phyloP scores from a whole-genome alignment of 1,140 invertebrate species.

The Hirudo medicinalis region DNA sequence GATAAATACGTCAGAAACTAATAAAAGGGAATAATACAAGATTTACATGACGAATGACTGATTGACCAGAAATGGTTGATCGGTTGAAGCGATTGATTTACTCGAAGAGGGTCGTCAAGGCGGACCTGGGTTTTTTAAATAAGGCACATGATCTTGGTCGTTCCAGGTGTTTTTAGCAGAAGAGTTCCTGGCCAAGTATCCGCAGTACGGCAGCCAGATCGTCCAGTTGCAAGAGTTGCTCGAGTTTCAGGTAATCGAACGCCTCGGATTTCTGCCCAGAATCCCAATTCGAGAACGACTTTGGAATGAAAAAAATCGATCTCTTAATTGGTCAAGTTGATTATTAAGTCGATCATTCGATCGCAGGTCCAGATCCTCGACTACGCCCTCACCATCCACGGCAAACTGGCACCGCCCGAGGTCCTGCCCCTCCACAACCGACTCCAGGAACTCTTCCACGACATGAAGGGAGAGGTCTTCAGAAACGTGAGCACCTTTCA shows the following conservation, averaged over 20 bases:
- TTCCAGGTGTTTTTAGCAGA: slow-evolving; percentile 33
- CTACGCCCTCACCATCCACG: slow-evolving; percentile 63
- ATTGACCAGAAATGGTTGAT: too few species aligned
- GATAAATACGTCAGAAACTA: too few species aligned
- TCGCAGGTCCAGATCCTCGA: slow-evolving; percentile 55
- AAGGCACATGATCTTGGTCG: neutral
- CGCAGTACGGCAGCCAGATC: slow-evolving; percentile 27
- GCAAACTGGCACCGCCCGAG: slow-evolving; percentile 61
- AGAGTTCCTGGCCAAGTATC: slow-evolving; percentile 29
- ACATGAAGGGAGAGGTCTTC: slow-evolving; percentile 58
- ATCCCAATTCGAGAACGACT: too few species aligned
- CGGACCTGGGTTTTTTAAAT: too few species aligned
- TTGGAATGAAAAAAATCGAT: neutral
- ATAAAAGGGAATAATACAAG: too few species aligned
- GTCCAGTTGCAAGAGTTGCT: slow-evolving; percentile 21
- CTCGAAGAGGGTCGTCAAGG: too few species aligned
- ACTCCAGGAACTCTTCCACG: slow-evolving; percentile 67
- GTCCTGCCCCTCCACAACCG: slow-evolving; percentile 73
- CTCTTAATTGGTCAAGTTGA: neutral
- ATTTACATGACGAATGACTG: too few species aligned
- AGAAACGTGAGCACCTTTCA: slow-evolving; percentile 20
- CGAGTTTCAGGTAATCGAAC: too few species aligned
- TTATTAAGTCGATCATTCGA: slow-evolving; percentile 6
- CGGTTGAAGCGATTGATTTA: too few species aligned
- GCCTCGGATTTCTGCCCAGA: too few species aligned